A percentile compares a stretch with the other conserved stretches of the same genome.
Evolutionary conservation across 2,113 vertebrate genomes (phyloP).

Genomic region (Sander lucioperca): DNA sequence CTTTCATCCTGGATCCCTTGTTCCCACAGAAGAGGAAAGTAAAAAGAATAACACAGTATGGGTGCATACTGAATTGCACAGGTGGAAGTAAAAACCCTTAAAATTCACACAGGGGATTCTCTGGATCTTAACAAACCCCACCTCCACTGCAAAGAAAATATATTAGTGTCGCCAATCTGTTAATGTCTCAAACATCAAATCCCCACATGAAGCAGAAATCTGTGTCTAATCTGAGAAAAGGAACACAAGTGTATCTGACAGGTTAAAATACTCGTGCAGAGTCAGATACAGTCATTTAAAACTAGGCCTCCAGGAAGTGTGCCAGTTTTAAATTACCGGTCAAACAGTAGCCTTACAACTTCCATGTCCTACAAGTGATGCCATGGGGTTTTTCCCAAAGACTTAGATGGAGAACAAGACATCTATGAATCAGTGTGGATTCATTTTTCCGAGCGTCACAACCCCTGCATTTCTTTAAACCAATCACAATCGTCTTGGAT

Average conservation of each 20-base stretch:
- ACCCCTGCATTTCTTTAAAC: too few relatives aligned
- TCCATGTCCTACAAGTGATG: too few relatives aligned
- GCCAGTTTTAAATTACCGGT: too few relatives aligned
- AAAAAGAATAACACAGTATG: slow-evolving; percentile 59
- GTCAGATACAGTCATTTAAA: slow-evolving; percentile 30
- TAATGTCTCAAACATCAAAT: slow-evolving; percentile 31
- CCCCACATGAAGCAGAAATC: slow-evolving; percentile 2
- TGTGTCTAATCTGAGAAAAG: slow-evolving; percentile 7
- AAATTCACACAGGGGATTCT: slow-evolving; percentile 50
- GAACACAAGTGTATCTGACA: slow-evolving; percentile 37
- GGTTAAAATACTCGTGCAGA: slow-evolving; percentile 26
- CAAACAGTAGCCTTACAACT: too few relatives aligned
- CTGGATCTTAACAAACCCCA: slow-evolving; percentile 38
- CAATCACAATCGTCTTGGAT: too few relatives aligned
- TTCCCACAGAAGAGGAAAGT: slow-evolving; percentile 36
- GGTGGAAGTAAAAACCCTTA: slow-evolving; percentile 53
- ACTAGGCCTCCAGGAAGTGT: not conserved
- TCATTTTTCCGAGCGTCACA: too few relatives aligned
- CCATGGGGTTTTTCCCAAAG: too few relatives aligned
- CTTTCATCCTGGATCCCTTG: slow-evolving; percentile 61
- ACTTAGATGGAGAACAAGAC: too few relatives aligned
- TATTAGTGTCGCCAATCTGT: slow-evolving; percentile 24
- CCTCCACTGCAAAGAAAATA: slow-evolving; percentile 31
- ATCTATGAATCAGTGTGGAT: too few relatives aligned
- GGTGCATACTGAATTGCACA: slow-evolving; percentile 38